Evolutionary conservation across 1,140 invertebrate species (phyloP).

Genomic region (Drosophila navojoa): DNA sequence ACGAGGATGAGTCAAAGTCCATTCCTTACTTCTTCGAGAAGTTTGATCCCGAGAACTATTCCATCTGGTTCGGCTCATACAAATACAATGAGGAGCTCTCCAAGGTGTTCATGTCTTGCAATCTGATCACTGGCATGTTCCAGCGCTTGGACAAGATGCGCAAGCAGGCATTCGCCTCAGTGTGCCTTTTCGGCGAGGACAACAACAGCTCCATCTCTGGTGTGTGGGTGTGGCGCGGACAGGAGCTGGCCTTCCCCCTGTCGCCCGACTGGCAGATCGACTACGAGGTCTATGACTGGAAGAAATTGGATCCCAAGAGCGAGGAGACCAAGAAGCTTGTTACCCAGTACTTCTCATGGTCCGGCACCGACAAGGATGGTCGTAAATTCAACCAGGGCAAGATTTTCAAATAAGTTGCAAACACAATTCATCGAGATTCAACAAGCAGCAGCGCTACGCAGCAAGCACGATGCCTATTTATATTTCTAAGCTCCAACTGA

Average conservation of each 20-base stretch:
- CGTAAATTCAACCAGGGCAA: conserved; percentile 99
- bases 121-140: conserved; percentile 97
- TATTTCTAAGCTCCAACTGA: conserved; percentile 69
- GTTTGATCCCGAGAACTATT: conserved; percentile 98
- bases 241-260: conserved; percentile 95
- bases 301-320: conserved; percentile 93
- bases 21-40: conserved; percentile 99
- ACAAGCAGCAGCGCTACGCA: conserved; percentile 23
- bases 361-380: conserved; percentile 93
- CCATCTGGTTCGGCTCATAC: conserved; percentile 99
- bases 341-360: conserved; percentile 96
- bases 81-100: conserved; percentile 97
- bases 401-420: conserved; percentile 96
- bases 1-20: conserved; percentile 96
- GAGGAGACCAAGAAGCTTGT: conserved; percentile 96
- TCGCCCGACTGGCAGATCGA: conserved; percentile 97
- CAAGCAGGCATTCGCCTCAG: conserved; percentile 97
- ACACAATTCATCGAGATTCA: conserved; percentile 55
- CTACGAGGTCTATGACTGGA: conserved; percentile 98
- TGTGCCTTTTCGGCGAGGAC: conserved; percentile 96
- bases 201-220: conserved; percentile 97
- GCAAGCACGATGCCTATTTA: conserved; percentile 52
- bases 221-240: conserved; percentile 98
- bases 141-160: conserved; percentile 99
- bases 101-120: conserved; percentile 98